Conservation (phyloP, 2,113 vertebrate genomes). For the Lepidothrix coronata region DNA sequence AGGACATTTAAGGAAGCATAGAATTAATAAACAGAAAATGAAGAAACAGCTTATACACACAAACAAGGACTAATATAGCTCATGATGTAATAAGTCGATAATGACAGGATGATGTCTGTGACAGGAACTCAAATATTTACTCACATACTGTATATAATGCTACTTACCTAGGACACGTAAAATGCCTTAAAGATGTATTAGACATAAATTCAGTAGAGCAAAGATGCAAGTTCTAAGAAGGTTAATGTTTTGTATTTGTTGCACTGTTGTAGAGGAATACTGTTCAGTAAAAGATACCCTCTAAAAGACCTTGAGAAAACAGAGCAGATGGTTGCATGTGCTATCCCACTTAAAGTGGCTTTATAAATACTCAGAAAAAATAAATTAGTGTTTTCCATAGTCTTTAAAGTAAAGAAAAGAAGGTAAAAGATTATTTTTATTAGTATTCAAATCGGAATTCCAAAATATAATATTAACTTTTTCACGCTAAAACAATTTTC, state of each 20-base stretch:
- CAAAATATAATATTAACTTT: neutral
- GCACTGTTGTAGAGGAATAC: neutral
- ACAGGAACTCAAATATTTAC: neutral
- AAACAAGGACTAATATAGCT: neutral
- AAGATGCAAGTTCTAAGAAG: neutral
- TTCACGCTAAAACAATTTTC: neutral
- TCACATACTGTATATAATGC: neutral
- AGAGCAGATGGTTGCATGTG: constrained; percentile 41
- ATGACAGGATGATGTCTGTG: neutral
- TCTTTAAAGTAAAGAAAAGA: neutral
- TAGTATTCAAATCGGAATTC: neutral
- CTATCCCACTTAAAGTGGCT: neutral
- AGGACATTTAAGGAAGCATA: neutral
- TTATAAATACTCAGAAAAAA: neutral
- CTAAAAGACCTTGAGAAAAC: constrained; percentile 56
- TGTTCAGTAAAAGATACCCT: neutral
- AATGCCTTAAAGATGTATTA: neutral
- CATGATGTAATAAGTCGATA: neutral
- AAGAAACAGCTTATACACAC: neutral
- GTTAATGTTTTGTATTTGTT: neutral
- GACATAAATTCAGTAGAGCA: neutral
- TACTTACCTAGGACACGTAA: neutral
- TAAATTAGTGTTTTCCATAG: neutral
- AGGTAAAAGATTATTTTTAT: neutral
- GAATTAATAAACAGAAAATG: neutral